These are phyloP conservation scores for Sternarchorhynchus goeldii DNA, from an alignment of 2,797 vertebrate genomes.

Conservation along the genomic window DNA sequence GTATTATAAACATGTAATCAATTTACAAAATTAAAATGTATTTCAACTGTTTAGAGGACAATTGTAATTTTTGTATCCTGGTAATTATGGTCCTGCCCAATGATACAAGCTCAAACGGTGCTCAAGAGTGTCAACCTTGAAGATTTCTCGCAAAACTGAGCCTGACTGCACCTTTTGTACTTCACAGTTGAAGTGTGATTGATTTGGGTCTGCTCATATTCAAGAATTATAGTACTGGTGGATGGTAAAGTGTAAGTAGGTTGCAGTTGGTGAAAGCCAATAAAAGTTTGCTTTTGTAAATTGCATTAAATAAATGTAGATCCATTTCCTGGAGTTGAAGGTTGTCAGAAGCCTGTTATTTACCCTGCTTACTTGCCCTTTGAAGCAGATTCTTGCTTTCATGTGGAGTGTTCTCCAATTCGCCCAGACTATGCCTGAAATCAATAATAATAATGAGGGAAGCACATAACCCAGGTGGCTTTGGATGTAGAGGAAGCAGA, in stretches of 20 bases:
- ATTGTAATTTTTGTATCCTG: constrained; percentile 68
- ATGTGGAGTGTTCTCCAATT: too few relatives aligned
- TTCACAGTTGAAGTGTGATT: constrained; percentile 54
- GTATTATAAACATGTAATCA: constrained; percentile 81
- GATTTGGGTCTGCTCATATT: constrained; percentile 60
- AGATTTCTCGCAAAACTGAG: constrained; percentile 38
- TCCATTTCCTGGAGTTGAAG: constrained; percentile 64
- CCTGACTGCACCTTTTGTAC: constrained; percentile 56
- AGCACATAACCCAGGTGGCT: too few relatives aligned
- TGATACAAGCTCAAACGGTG: constrained; percentile 39
- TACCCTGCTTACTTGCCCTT: not conserved
- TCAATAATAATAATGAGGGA: too few relatives aligned
- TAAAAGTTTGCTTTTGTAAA: constrained; percentile 74
- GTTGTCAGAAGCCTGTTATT: constrained; percentile 54
- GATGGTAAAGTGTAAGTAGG: constrained; percentile 63
- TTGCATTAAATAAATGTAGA: constrained; percentile 77
- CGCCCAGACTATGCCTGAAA: too few relatives aligned
- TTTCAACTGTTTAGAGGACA: constrained; percentile 74
- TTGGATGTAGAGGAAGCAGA: too few relatives aligned
- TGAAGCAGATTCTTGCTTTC: too few relatives aligned
- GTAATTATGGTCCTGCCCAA: constrained; percentile 46
- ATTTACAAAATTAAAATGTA: constrained; percentile 78
- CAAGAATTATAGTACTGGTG: constrained; percentile 61
- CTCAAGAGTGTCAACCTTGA: constrained; percentile 62
- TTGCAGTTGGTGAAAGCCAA: constrained; percentile 58